Evolutionary conservation across 2,113 vertebrate species (phyloP).

Genomic region (Gallinago jamesoni): DNA sequence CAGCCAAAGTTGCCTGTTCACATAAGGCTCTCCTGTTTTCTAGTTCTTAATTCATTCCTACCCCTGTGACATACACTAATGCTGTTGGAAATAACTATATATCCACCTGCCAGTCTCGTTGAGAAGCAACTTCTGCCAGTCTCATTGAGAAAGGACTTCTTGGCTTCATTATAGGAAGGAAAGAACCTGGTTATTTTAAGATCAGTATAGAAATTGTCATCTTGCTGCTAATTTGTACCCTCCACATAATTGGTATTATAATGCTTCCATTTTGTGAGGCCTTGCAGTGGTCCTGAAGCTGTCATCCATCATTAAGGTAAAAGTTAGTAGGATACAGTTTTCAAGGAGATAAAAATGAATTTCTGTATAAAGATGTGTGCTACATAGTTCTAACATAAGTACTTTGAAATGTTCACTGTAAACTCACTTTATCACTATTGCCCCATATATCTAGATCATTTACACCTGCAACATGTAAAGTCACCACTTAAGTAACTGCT

Average conservation of each 20-base stretch:
- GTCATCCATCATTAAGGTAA: neutral
- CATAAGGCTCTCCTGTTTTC: neutral
- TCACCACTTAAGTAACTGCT: neutral
- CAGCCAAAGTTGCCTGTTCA: neutral
- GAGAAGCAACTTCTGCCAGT: neutral
- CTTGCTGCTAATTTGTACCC: conserved; percentile 1
- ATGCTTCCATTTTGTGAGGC: neutral
- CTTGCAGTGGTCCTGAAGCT: neutral
- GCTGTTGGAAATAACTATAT: conserved; percentile 20
- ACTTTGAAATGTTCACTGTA: neutral
- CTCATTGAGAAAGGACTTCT: conserved; percentile 33
- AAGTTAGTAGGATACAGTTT: neutral
- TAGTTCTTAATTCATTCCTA: neutral
- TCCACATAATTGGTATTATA: neutral
- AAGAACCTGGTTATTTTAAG: conserved; percentile 25
- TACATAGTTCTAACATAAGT: neutral
- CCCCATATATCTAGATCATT: neutral
- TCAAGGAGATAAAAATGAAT: neutral
- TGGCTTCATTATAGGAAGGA: conserved; percentile 31
- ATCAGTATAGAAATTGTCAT: conserved; percentile 5
- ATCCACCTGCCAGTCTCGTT: conserved; percentile 13
- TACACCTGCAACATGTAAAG: neutral
- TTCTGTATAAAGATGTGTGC: neutral
- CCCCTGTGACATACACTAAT: neutral
- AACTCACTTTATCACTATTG: neutral